These are phyloP conservation scores for Anser brachyrhynchus DNA, from an alignment of 2,113 vertebrate genomes.

Conservation along the genomic window DNA sequence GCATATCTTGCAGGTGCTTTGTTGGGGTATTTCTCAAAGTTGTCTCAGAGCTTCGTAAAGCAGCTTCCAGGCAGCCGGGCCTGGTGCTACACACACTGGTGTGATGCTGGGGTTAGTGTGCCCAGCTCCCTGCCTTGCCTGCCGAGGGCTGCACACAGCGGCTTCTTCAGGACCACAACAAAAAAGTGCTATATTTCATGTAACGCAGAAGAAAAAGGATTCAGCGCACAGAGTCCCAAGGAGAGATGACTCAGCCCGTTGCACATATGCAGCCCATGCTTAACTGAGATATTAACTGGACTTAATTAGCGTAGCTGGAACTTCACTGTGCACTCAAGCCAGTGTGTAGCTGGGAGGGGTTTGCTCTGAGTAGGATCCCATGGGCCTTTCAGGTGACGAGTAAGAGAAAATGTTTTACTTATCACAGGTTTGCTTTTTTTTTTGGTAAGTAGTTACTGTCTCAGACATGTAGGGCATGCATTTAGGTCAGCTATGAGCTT, in stretches of 20 bases:
- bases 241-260: fast-evolving
- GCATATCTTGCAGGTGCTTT: slow-evolving; percentile 54
- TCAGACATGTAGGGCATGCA: neutral
- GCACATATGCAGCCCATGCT: fast-evolving
- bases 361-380: neutral
- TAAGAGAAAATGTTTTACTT: neutral
- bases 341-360: neutral
- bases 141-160: neutral
- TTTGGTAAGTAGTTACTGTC: neutral
- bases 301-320: neutral
- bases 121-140: fast-evolving
- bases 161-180: neutral
- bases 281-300: neutral
- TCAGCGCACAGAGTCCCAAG: neutral
- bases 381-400: neutral
- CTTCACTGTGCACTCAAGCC: neutral
- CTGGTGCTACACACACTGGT: neutral
- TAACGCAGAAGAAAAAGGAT: neutral
- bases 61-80: neutral
- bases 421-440: neutral
- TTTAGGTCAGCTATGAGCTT: neutral
- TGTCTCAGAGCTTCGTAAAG: neutral
- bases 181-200: neutral
- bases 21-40: neutral
- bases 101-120: neutral